Evolutionary conservation across 2,113 vertebrate species (phyloP), one percentile per base, ranked within the genome.

Genomic region (Poicephalus meyeri): DNA sequence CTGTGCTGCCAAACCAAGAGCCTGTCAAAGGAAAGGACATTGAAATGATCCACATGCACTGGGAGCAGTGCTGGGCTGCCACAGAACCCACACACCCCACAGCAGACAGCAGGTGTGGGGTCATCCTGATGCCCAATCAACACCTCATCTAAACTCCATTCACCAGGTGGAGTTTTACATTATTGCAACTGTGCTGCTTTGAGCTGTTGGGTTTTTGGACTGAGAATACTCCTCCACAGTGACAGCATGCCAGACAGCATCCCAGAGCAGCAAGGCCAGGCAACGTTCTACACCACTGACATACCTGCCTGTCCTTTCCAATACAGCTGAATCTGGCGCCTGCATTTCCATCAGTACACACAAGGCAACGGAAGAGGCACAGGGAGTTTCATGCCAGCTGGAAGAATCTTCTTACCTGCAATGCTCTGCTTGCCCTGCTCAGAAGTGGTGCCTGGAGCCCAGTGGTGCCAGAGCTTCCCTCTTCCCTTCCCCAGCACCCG

Each of bases 1-100:
- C 98, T 1, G 98, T 88, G 4, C 88, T 97, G 35, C 98, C 97
- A 61, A 98, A 98, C 98, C 97, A 98, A 21, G 99, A 99, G 86
- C 93, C 99, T 99, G 91, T 2, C 31, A 42, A 33, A 79, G 71
- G 86, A 24, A 81, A n/a, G 80, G 55, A 71, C 19, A 12, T 2
- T 2, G 8, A 52, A 39, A 61, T 4, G 35, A 41, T 39, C 55
- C 0, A 5, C 47, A 47, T 84, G 80, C 3, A 8, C 25, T 63
- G 37, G 68, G 11, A 50, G 12, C 4, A 42, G n/a, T 5, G 13
- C 16, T 8, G 24, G 26, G 19, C 68, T 53, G 79, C 11, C 74
- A 13, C 47, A 19, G 7, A 68, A 16, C 52, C 37, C n/a, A 33
- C n/a, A 25, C 10, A 7, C 35, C 35, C 53, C 44, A 3, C 8